Evolutionary conservation across 2,888 invertebrate genomes (phyloP), one percentile per base, ranked within the genome.

Genomic region (Troides oblongomaculatus): DNA sequence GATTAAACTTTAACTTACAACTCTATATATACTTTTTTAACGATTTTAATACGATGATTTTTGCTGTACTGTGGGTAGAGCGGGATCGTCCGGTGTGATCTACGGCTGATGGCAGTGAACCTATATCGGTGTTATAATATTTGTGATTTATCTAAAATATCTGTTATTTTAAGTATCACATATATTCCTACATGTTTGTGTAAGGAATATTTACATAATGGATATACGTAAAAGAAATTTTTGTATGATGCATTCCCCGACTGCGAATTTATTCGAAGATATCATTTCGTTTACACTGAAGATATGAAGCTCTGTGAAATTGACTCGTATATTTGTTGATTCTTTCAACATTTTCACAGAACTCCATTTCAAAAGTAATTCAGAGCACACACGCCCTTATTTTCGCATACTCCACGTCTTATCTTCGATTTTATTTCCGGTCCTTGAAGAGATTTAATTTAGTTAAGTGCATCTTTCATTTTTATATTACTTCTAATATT

Each of bases 401-500:
- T 62, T 62, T 65, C 65, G 56, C 63, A 72, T 69, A 63, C 70
- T 67, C 68, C 62, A 65, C 74, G 61, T 68, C 73, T 73, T 73
- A 73, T 66, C 75, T 76, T 75, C 74, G 70, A 73, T 73, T 75
- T 72, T 64, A 74, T 74, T 74, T 72, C 71, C 71, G 69, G 72
- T 73, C 71, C 70, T 50, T 62, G 53, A 63, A 68, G 68, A 73
- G 66, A 72, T 78, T 75, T 78, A 82, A 81, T 82, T 78, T 65
- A 73, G 69, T 73, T 73, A 78, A 82, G 80, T 79, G 79, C 77
- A 76, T 66, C 70, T 61, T 70, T 73, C 70, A 71, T 74, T 74
- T 74, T 72, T 71, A 66, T 64, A 60, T 72, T 65, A 68, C 56
- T 62, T 69, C 62, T 62, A 61, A 65, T 61, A 65, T 62, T 74